Percentiles rank a stretch among this genome's conserved stretches.
Conservation (phyloP, 92 coral and sea anemone genomes). For the Siderastrea siderea region DNA sequence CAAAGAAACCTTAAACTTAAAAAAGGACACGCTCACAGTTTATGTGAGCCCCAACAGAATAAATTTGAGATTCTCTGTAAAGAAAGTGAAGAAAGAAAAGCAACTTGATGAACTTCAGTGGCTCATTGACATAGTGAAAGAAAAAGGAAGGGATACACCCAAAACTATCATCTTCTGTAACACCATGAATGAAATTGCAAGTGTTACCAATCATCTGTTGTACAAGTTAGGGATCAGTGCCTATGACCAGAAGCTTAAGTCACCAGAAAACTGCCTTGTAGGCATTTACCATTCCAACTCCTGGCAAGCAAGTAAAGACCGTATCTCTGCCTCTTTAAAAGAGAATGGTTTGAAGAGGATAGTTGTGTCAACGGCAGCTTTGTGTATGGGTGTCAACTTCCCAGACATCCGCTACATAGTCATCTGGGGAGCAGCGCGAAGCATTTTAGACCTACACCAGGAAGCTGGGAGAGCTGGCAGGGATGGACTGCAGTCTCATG, state of each 20-base stretch:
- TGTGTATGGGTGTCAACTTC: conserved; percentile 72
- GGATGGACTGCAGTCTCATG: conserved; percentile 51
- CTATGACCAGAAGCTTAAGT: conserved; percentile 13
- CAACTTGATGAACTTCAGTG: conserved; percentile 38
- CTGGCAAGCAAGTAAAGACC: conserved; percentile 55
- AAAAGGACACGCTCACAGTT: conserved; percentile 14
- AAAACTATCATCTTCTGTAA: conserved; percentile 64
- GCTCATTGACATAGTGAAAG: conserved; percentile 47
- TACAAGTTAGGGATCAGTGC: conserved; percentile 46
- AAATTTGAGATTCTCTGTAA: conserved; percentile 47
- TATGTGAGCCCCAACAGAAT: conserved; percentile 65
- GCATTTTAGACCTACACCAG: conserved; percentile 62
- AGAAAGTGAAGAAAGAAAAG: conserved; percentile 49
- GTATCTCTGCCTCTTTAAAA: conserved; percentile 37
- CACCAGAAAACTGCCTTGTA: conserved; percentile 35
- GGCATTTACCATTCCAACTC: conserved; percentile 62
- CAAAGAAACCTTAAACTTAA: conserved; percentile 22
- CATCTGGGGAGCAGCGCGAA: conserved; percentile 67
- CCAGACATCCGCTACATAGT: conserved; percentile 62
- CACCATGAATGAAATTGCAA: conserved; percentile 65
- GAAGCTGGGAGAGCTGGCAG: conserved; percentile 72
- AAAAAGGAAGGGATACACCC: conserved; percentile 44
- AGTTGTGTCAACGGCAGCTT: conserved; percentile 63
- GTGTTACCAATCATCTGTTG: conserved; percentile 48
- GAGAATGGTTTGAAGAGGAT: conserved; percentile 47